Evolutionary conservation across 2,113 vertebrate species (phyloP), one percentile per base, ranked within the genome.

Genomic region (Labeo catla): DNA sequence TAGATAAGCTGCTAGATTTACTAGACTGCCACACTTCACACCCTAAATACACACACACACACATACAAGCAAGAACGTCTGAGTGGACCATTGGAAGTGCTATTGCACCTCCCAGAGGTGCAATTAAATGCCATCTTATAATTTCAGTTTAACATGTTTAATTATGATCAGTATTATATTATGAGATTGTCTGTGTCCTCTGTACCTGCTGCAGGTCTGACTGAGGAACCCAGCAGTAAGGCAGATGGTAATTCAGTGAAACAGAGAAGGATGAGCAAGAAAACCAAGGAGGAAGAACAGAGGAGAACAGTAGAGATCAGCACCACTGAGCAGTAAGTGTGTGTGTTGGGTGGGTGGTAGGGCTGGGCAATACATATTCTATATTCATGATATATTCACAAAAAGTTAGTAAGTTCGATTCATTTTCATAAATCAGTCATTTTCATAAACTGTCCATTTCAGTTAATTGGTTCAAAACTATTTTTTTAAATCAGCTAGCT

Each of bases 311-410:
- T 95, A 0, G 86, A 96, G n/a, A 97, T 96, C 0, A 93, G 95
- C 0, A 98, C 97, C 92, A 97, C 94, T 10, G 98, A 99, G 92
- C 97, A 97, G 98, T 99, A 92, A 93, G 87, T 73, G 47, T n/a
- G 36, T 5, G 0, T 52, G 16, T 43, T 72, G 3, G 8, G 8
- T 68, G 66, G 36, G 15, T 39, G 66, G 36, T 43, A 39, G 36
- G 36, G 36, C 66, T 70, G 66, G 66, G 36, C 3, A 19, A 70
- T 70, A 70, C 66, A 39, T 43, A 72, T 21, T 70, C 15, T 21
- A 72, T 43, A 61, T 59, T 59, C 19, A 21, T 59, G 57, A 59
- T 59, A 8, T 21, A 61, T 61, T 61, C 19, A 59, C 57, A 21
- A 50, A 52, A 21, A 61, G 21, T 61, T 61, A 19, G 21, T 61